phyloP scores from a whole-genome alignment of 2,888 invertebrate species.

The Bedellia somnulentella region DNA sequence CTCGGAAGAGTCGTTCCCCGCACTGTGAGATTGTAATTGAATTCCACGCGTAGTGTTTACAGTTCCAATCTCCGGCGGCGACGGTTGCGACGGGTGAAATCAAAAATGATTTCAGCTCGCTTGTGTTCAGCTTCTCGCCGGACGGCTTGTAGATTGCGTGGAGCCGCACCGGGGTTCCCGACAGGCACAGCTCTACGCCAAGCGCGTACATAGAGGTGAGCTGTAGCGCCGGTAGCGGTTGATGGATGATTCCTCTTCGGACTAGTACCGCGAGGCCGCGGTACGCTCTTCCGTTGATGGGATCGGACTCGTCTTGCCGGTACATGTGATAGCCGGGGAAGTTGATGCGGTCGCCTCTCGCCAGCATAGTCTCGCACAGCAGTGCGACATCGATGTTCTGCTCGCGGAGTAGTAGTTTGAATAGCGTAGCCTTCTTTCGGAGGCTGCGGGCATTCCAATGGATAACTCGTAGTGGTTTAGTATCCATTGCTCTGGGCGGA shows the following conservation, averaged over 20 bases:
- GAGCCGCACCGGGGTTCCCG: too few relatives aligned
- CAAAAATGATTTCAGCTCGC: too few relatives aligned
- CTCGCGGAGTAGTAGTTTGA: not conserved
- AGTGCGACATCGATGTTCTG: constrained; percentile 1
- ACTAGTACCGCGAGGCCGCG: constrained; percentile 3
- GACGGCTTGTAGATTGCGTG: too few relatives aligned
- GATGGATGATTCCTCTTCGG: not conserved
- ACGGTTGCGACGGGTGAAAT: too few relatives aligned
- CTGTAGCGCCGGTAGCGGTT: not conserved
- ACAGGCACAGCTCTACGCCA: too few relatives aligned
- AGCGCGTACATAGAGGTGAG: too few relatives aligned
- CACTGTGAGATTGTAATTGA: too few relatives aligned
- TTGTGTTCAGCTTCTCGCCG: too few relatives aligned
- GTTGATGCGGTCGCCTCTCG: not conserved
- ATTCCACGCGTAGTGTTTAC: too few relatives aligned
- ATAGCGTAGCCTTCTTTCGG: not conserved
- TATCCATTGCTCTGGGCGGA: not conserved
- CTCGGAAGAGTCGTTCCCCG: too few relatives aligned
- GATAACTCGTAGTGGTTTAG: not conserved
- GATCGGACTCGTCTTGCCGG: constrained; percentile 1
- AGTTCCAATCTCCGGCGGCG: too few relatives aligned
- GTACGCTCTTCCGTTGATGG: not conserved
- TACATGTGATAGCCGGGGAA: not conserved
- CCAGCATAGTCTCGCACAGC: constrained; percentile 2
- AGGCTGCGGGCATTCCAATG: constrained; percentile 1